Conservation (phyloP, 2,888 invertebrate genomes). For the Nemoura dubitans region DNA sequence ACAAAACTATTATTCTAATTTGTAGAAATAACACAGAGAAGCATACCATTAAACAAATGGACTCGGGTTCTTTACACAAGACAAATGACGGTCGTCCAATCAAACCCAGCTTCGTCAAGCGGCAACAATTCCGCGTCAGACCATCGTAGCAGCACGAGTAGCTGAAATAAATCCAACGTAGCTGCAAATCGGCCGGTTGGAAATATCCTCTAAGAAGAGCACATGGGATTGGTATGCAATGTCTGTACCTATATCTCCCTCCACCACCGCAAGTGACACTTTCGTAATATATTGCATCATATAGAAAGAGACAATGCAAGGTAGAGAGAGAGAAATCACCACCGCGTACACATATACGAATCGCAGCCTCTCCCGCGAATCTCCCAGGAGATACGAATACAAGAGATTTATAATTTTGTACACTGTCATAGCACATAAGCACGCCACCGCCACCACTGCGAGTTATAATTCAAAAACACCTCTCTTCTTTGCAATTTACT, state of each 20-base stretch:
- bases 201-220: background rate
- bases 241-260: background rate
- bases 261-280: slow-evolving; percentile 33
- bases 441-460: slow-evolving; percentile 17
- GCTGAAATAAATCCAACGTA: background rate
- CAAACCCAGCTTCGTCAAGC: background rate
- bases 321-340: slow-evolving; percentile 18
- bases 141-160: background rate
- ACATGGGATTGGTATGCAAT: slow-evolving; percentile 33
- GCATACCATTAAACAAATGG: too few relatives aligned
- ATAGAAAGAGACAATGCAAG: slow-evolving; percentile 28
- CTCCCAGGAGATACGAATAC: background rate
- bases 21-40: too few relatives aligned
- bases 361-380: background rate
- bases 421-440: slow-evolving; percentile 40
- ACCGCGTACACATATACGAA: background rate
- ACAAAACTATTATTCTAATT: too few relatives aligned
- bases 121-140: background rate
- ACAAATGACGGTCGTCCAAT: too few relatives aligned
- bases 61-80: too few relatives aligned
- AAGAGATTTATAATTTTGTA: slow-evolving; percentile 42
- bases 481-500: slow-evolving; percentile 35
- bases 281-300: slow-evolving; percentile 34
- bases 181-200: background rate
- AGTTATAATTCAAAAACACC: slow-evolving; percentile 34